These are phyloP conservation scores for Encarsia formosa DNA, from an alignment of 2,888 invertebrate species.

Conservation along the genomic window DNA sequence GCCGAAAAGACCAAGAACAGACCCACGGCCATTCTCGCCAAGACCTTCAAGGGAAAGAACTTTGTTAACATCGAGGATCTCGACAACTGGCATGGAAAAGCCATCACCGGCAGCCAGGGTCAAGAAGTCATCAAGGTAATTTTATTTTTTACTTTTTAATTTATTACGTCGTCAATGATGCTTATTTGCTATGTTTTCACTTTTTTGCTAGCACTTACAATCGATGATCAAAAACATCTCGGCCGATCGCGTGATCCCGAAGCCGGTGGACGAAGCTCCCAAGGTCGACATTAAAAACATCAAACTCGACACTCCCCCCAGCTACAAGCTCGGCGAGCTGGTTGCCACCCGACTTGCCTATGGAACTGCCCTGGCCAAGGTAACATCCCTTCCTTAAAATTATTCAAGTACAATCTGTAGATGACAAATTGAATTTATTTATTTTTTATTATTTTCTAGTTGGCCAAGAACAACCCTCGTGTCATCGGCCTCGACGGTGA, in stretches of 20 bases:
- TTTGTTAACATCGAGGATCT: conserved; percentile 87
- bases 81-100: conserved; percentile 98
- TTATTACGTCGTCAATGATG: neutral
- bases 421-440: neutral
- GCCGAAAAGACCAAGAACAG: conserved; percentile 70
- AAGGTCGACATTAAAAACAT: conserved; percentile 69
- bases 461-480: conserved; percentile 60
- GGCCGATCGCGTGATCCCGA: conserved; percentile 59
- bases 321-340: conserved; percentile 71
- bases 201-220: conserved; percentile 57
- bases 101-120: conserved; percentile 74
- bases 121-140: conserved; percentile 61
- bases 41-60: conserved; percentile 91
- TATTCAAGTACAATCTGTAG: too few relatives aligned
- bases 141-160: too few relatives aligned
- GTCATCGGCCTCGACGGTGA: conserved; percentile 96
- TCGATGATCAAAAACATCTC: conserved; percentile 66
- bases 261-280: conserved; percentile 69
- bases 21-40: conserved; percentile 91
- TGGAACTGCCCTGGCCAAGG: conserved; percentile 88
- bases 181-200: neutral
- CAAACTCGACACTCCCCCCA: conserved; percentile 73
- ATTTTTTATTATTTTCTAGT: conserved; percentile 24
- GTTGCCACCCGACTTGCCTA: conserved; percentile 92
- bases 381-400: conserved; percentile 46